Percentiles rank a stretch among this genome's conserved stretches.
Evolutionary conservation across 2,888 invertebrate species (phyloP).

Genomic region (Agonopterix alstromeriana): DNA sequence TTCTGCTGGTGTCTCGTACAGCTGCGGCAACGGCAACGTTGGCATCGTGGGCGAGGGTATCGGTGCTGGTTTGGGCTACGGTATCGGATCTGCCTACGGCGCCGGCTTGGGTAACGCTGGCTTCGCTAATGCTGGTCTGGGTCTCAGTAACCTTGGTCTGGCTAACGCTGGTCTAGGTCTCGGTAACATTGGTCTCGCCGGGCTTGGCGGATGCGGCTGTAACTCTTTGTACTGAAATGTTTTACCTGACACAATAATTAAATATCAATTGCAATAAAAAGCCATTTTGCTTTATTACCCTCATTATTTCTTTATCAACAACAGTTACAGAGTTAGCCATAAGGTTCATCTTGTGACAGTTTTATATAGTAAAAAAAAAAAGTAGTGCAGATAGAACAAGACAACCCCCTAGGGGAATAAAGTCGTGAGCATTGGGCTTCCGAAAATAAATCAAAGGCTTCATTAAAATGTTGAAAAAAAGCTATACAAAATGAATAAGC

Average conservation of each 20-base stretch:
- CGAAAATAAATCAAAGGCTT: too few species aligned
- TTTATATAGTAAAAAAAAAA: too few species aligned
- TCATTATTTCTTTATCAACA: too few species aligned
- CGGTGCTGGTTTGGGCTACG: constrained; percentile 4
- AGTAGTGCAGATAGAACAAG: too few species aligned
- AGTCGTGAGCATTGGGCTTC: too few species aligned
- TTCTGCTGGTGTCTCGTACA: constrained; percentile 22
- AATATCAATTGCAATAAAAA: not conserved
- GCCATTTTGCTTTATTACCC: too few species aligned
- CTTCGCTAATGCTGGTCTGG: not conserved
- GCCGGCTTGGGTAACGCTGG: not conserved
- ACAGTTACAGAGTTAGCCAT: too few species aligned
- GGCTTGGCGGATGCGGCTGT: not conserved
- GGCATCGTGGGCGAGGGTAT: constrained; percentile 14
- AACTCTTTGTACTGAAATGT: not conserved
- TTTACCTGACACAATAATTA: too few species aligned
- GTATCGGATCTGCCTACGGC: not conserved
- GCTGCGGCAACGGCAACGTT: constrained; percentile 22
- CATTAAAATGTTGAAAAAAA: too few species aligned
- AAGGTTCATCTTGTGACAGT: too few species aligned
- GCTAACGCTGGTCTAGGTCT: not conserved
- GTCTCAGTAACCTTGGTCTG: not conserved
- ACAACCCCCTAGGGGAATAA: too few species aligned
- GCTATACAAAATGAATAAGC: too few species aligned
- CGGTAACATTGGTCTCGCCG: not conserved